Conservation (phyloP, 2,797 vertebrate genomes). For the Paratrypauchen microcephalus region DNA sequence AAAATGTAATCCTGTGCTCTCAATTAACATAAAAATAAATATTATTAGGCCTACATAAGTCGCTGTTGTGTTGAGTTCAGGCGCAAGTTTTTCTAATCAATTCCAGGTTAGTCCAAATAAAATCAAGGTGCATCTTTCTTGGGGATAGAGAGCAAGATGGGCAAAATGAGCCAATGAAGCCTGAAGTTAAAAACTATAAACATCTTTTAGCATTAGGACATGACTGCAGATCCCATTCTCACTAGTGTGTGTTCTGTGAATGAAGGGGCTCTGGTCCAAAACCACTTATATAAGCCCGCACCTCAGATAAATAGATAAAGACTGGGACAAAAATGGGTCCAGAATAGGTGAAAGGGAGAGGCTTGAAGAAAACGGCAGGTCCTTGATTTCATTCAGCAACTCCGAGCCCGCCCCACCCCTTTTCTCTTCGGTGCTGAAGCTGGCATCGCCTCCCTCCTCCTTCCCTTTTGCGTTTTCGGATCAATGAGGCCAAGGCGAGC, state of each 20-base stretch:
- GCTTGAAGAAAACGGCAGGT: constrained; percentile 19
- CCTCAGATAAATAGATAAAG: constrained; percentile 24
- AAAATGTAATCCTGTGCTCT: no score
- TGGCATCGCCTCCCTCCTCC: constrained; percentile 48
- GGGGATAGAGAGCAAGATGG: no score
- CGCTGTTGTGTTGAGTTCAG: no score
- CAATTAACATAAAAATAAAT: no score
- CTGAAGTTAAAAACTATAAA: no score
- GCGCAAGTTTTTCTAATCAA: no score
- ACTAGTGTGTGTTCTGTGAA: background rate
- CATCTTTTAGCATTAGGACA: no score
- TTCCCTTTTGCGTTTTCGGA: constrained; percentile 50
- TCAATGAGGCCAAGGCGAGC: constrained; percentile 63
- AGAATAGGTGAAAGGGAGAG: constrained; percentile 34
- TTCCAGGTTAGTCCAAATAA: no score
- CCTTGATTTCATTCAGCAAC: constrained; percentile 10
- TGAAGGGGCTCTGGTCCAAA: constrained; percentile 13
- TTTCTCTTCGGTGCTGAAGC: constrained; percentile 25
- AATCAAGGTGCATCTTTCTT: no score
- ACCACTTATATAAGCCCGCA: constrained; percentile 39
- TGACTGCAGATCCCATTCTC: background rate
- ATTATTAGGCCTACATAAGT: no score
- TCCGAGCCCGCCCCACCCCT: background rate
- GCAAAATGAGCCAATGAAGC: no score
- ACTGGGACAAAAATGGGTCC: constrained; percentile 5